These are phyloP conservation scores for Oppia nitens DNA, from an alignment of 1,140 invertebrate species.

Conservation along the genomic window DNA sequence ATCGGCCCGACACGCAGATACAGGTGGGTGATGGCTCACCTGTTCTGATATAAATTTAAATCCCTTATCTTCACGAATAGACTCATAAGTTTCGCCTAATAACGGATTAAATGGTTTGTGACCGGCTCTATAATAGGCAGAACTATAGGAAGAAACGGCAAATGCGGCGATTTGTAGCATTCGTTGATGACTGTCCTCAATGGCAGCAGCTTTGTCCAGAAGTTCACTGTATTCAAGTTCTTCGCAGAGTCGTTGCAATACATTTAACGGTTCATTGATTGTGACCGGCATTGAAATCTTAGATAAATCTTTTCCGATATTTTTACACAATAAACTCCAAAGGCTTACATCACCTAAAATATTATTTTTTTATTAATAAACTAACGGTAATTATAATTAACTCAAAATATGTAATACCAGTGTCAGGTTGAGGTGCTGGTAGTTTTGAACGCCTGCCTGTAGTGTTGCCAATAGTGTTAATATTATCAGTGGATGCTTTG, in stretches of 20 bases:
- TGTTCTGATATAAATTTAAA: slow-evolving; percentile 55
- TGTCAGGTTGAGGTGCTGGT: slow-evolving; percentile 48
- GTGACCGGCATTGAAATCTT: slow-evolving; percentile 60
- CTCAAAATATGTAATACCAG: too few species aligned
- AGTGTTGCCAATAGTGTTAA: slow-evolving; percentile 28
- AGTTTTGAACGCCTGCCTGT: slow-evolving; percentile 46
- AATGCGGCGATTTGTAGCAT: slow-evolving; percentile 60
- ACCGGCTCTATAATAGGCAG: slow-evolving; percentile 54
- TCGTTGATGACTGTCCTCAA: slow-evolving; percentile 44
- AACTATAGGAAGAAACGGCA: slow-evolving; percentile 62
- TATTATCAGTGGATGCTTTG: not conserved
- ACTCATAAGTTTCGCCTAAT: slow-evolving; percentile 69
- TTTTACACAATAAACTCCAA: slow-evolving; percentile 62
- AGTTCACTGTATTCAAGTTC: slow-evolving; percentile 66
- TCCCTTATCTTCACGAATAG: slow-evolving; percentile 51
- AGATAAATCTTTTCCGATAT: slow-evolving; percentile 70
- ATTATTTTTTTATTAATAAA: not conserved
- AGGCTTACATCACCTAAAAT: slow-evolving; percentile 41
- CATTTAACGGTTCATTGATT: slow-evolving; percentile 68
- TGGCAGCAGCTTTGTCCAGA: slow-evolving; percentile 47
- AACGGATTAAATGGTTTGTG: slow-evolving; percentile 78
- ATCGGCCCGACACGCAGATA: slow-evolving; percentile 62
- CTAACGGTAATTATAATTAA: too few species aligned
- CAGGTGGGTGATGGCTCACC: slow-evolving; percentile 70
- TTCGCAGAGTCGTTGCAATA: slow-evolving; percentile 59